These are phyloP conservation scores for Nowickia ferox DNA, from an alignment of 2,888 invertebrate genomes.

Conservation along the genomic window DNA sequence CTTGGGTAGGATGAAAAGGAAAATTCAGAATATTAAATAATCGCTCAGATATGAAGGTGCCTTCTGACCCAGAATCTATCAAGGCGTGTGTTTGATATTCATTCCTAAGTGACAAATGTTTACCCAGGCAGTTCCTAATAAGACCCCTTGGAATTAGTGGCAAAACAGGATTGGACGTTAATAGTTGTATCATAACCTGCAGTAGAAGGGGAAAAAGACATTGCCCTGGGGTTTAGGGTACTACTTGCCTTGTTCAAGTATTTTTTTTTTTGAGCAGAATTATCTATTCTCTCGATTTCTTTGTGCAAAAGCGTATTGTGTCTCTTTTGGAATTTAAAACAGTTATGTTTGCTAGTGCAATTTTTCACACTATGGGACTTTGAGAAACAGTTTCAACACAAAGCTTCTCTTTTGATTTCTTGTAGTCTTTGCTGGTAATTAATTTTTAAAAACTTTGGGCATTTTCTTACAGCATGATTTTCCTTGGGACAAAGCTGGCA, in stretches of 20 bases:
- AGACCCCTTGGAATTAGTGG: constrained; percentile 14
- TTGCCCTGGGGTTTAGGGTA: constrained; percentile 3
- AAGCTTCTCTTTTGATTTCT: constrained; percentile 7
- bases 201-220: not conserved
- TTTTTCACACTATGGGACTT: not conserved
- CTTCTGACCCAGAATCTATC: constrained; percentile 63
- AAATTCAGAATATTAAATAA: constrained; percentile 49
- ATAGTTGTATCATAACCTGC: not conserved
- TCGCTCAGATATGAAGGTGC: constrained; percentile 54
- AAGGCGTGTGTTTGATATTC: constrained; percentile 36
- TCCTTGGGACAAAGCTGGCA: constrained; percentile 19
- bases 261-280: not conserved
- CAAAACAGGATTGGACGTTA: constrained; percentile 17
- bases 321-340: constrained; percentile 7
- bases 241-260: too few species aligned
- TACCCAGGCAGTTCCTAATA: constrained; percentile 52
- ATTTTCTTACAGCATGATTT: constrained; percentile 14
- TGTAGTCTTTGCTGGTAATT: not conserved
- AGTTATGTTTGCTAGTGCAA: constrained; percentile 6
- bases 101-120: constrained; percentile 38
- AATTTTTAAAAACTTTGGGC: constrained; percentile 33
- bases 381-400: constrained; percentile 35
- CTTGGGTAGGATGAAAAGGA: constrained; percentile 32
- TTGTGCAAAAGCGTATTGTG: not conserved
- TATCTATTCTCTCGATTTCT: not conserved